These are phyloP conservation scores for Silurus meridionalis DNA, from an alignment of 2,113 vertebrate genomes.

Conservation along the genomic window DNA sequence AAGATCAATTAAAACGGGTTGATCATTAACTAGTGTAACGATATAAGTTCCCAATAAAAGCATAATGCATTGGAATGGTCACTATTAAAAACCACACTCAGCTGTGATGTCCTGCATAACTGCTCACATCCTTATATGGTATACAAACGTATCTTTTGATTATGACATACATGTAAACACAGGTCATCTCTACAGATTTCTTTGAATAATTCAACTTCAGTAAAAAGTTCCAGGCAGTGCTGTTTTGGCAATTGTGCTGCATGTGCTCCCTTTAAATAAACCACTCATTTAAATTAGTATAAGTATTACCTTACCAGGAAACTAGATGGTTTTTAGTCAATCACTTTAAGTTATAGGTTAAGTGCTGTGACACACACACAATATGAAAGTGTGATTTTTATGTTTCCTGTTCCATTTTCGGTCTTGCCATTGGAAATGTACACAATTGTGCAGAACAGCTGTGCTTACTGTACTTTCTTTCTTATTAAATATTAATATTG, in stretches of 20 bases:
- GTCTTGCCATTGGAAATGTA: not conserved
- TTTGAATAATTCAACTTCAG: not conserved
- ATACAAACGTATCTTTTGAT: not conserved
- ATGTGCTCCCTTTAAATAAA: not conserved
- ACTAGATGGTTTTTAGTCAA: not conserved
- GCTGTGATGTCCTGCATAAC: not conserved
- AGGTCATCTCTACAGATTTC: not conserved
- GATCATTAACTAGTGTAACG: not conserved
- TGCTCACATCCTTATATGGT: not conserved
- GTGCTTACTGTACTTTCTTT: too few species aligned
- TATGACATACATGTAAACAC: not conserved
- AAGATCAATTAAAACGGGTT: not conserved
- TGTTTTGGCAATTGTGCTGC: not conserved
- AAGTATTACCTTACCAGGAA: not conserved
- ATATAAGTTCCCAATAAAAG: not conserved
- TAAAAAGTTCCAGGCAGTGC: not conserved
- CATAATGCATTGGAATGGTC: not conserved
- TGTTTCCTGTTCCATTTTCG: constrained; percentile 32
- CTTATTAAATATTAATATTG: not conserved
- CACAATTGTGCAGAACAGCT: not conserved
- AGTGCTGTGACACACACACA: constrained; percentile 1
- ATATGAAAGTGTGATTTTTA: constrained; percentile 3
- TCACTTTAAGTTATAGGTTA: not conserved
- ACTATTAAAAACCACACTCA: not conserved
- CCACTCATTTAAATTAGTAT: not conserved